These are phyloP conservation scores for Tinea pellionella DNA, from an alignment of 2,888 invertebrate genomes.

Conservation along the genomic window DNA sequence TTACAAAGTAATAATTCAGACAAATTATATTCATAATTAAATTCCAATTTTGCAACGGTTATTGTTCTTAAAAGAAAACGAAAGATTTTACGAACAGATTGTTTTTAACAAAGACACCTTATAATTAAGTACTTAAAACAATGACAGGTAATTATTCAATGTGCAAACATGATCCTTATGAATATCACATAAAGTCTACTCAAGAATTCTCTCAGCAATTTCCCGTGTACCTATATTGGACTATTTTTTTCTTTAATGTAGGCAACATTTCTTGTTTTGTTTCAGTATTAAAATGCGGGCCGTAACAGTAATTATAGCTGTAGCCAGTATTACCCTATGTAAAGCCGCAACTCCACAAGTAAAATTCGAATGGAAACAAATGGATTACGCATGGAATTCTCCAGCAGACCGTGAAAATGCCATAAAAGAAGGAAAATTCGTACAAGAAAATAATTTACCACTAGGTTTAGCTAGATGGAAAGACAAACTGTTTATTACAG, in stretches of 20 bases:
- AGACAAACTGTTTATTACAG: conserved; percentile 76
- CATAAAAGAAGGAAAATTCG: conserved; percentile 69
- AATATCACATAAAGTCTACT: not conserved
- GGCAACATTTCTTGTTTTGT: not conserved
- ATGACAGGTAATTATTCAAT: not conserved
- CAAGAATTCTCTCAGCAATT: not conserved
- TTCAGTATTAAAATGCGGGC: conserved; percentile 30
- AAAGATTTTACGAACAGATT: not conserved
- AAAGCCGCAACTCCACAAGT: conserved; percentile 67
- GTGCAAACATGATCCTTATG: not conserved
- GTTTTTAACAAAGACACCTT: not conserved
- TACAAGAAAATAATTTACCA: conserved; percentile 75
- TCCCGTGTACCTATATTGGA: not conserved
- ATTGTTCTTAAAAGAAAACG: not conserved
- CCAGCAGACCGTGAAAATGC: conserved; percentile 70
- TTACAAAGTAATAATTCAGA: not conserved
- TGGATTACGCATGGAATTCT: conserved; percentile 75
- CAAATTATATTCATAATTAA: not conserved
- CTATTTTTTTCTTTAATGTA: too few relatives aligned
- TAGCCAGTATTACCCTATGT: conserved; percentile 36
- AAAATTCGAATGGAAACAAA: conserved; percentile 76
- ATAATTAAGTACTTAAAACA: conserved; percentile 2
- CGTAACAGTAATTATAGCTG: conserved; percentile 22
- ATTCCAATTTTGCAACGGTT: not conserved
- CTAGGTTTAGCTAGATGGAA: conserved; percentile 78